Percentiles rank a stretch among this genome's conserved stretches.
phyloP scores from a whole-genome alignment of 2,797 vertebrate genomes.

The Poliocrania exsul region DNA sequence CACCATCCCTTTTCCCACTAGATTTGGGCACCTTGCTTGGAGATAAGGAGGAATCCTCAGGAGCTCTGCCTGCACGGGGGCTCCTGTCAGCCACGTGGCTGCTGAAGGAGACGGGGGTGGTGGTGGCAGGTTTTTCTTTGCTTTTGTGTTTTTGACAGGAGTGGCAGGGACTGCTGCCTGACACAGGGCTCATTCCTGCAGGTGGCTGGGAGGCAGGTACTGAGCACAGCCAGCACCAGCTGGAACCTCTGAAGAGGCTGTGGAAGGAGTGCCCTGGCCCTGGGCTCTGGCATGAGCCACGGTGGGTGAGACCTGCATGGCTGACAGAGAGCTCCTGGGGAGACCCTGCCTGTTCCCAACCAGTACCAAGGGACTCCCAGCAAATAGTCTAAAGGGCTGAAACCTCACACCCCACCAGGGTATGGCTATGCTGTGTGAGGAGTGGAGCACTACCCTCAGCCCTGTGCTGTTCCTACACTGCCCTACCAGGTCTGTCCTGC shows the following conservation, averaged over 20 bases:
- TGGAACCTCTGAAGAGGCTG: not conserved
- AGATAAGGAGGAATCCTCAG: not conserved
- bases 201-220: rapidly evolving
- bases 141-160: not conserved
- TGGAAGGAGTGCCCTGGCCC: not conserved
- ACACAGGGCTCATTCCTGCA: not conserved
- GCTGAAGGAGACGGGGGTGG: rapidly evolving
- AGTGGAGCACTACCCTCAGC: rapidly evolving
- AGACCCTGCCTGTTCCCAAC: not conserved
- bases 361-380: not conserved
- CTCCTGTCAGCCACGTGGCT: not conserved
- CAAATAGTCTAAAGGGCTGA: not conserved
- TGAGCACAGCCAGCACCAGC: not conserved
- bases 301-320: not conserved
- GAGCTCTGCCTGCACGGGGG: not conserved
- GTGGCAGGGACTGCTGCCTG: not conserved
- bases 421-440: rapidly evolving
- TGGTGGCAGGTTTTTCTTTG: not conserved
- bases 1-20: rapidly evolving
- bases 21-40: not conserved
- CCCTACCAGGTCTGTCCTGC: rapidly evolving
- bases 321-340: rapidly evolving
- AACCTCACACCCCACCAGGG: rapidly evolving
- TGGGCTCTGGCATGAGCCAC: not conserved
- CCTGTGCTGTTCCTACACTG: rapidly evolving